Evolutionary conservation across 2,797 vertebrate species (phyloP).

Genomic region (Sternarchorhynchus goeldii): DNA sequence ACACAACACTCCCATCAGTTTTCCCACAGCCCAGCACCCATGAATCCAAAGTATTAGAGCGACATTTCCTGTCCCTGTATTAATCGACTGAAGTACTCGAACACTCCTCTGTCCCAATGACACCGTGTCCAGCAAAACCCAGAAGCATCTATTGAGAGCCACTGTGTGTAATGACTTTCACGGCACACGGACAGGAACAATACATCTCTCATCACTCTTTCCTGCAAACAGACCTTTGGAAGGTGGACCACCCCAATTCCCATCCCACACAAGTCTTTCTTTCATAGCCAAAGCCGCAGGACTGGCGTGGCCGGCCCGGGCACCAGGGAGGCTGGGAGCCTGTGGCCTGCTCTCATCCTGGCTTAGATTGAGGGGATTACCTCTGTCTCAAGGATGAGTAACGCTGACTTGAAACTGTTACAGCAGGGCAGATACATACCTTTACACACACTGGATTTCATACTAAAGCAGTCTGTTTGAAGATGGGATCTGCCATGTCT

Average conservation of each 20-base stretch:
- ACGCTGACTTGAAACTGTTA: constrained; percentile 29
- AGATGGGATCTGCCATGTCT: constrained; percentile 30
- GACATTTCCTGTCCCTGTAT: constrained; percentile 40
- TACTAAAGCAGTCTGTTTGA: constrained; percentile 4
- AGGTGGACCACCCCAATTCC: constrained; percentile 50
- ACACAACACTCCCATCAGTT: constrained; percentile 56
- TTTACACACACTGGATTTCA: neutral
- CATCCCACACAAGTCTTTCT: constrained; percentile 39
- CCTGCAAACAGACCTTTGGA: constrained; percentile 47
- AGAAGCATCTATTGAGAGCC: constrained; percentile 20
- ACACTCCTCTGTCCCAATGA: constrained; percentile 22
- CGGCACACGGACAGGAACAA: constrained; percentile 51
- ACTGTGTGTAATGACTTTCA: constrained; percentile 41
- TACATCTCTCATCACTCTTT: constrained; percentile 38
- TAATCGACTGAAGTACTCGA: constrained; percentile 35
- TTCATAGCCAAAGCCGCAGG: constrained; percentile 47
- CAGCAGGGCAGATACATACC: constrained; percentile 1
- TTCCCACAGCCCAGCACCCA: constrained; percentile 45
- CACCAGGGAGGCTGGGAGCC: constrained; percentile 26
- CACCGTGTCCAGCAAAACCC: constrained; percentile 18
- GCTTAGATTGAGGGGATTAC: constrained; percentile 49
- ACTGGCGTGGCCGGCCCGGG: constrained; percentile 44
- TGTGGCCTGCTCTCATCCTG: constrained; percentile 16
- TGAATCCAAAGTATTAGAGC: constrained; percentile 43
- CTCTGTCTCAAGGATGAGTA: constrained; percentile 33